A percentile compares a stretch with the other conserved stretches of the same genome.
phyloP scores from a whole-genome alignment of 2,113 vertebrate genomes.

The Synodontis membranacea region DNA sequence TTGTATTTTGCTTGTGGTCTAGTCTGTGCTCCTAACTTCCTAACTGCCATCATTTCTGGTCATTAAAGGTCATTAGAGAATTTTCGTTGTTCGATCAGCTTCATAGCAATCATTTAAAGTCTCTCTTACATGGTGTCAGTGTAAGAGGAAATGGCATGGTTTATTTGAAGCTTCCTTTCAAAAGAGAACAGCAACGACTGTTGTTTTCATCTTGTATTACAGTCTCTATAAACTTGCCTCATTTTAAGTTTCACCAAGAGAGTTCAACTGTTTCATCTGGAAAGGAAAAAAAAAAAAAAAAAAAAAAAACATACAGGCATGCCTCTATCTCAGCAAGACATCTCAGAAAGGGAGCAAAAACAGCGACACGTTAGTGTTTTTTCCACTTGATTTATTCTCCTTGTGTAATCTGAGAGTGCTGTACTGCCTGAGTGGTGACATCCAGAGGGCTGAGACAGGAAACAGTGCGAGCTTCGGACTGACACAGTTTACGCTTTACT shows the following conservation, averaged over 20 bases:
- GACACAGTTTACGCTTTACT: not conserved
- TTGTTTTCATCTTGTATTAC: not conserved
- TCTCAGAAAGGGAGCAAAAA: constrained; percentile 2
- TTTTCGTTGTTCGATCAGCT: not conserved
- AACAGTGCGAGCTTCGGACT: constrained; percentile 4
- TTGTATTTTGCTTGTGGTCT: not conserved
- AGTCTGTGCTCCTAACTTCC: not conserved
- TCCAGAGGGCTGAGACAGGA: constrained; percentile 52
- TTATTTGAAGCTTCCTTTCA: not conserved
- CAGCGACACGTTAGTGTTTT: not conserved
- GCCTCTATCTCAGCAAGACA: not conserved
- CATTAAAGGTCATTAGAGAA: not conserved
- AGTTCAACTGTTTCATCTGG: not conserved
- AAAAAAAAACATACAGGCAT: not conserved
- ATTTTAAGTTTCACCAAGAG: not conserved
- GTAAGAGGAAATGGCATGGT: not conserved
- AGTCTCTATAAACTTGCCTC: not conserved
- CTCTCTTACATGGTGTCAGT: not conserved
- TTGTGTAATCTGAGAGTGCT: constrained; percentile 68
- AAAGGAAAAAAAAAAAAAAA: not conserved
- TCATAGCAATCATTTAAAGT: not conserved
- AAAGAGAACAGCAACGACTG: not conserved
- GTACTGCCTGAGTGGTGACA: constrained; percentile 8
- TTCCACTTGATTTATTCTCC: not conserved
- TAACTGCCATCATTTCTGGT: not conserved